phyloP scores from a whole-genome alignment of 2,113 vertebrate genomes.

The Gobio gobio region DNA sequence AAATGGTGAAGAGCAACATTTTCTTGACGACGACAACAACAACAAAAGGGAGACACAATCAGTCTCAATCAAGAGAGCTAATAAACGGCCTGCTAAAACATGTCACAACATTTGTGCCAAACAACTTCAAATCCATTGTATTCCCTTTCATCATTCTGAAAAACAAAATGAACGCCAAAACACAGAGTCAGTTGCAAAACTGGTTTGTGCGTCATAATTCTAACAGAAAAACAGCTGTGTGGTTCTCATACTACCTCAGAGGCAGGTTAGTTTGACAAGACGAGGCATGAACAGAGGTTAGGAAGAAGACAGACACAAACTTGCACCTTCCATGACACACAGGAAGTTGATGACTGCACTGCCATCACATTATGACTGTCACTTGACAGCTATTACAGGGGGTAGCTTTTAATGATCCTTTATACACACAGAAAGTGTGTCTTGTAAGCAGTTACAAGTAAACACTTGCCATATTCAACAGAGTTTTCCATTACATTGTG shows the following conservation, averaged over 20 bases:
- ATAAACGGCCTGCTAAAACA: background rate
- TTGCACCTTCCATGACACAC: background rate
- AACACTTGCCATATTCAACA: background rate
- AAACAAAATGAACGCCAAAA: background rate
- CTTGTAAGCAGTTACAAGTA: background rate
- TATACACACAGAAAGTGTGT: background rate
- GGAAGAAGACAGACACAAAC: background rate
- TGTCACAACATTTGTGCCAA: background rate
- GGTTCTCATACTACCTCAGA: background rate
- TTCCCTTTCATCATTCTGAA: background rate
- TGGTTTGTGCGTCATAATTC: conserved; percentile 16
- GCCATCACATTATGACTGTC: background rate
- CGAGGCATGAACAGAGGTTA: conserved; percentile 29
- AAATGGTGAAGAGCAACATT: background rate
- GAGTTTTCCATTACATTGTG: conserved; percentile 59
- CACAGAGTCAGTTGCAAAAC: background rate
- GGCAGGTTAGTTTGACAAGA: conserved; percentile 6
- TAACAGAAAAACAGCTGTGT: background rate
- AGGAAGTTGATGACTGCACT: conserved; percentile 15
- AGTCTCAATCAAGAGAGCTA: background rate
- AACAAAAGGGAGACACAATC: background rate
- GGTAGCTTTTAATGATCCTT: background rate
- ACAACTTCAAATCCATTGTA: background rate
- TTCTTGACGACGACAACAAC: background rate
- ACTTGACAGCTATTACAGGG: background rate